Conservation (phyloP, 2,797 vertebrate species). For the Sebastes hopkinsi region DNA sequence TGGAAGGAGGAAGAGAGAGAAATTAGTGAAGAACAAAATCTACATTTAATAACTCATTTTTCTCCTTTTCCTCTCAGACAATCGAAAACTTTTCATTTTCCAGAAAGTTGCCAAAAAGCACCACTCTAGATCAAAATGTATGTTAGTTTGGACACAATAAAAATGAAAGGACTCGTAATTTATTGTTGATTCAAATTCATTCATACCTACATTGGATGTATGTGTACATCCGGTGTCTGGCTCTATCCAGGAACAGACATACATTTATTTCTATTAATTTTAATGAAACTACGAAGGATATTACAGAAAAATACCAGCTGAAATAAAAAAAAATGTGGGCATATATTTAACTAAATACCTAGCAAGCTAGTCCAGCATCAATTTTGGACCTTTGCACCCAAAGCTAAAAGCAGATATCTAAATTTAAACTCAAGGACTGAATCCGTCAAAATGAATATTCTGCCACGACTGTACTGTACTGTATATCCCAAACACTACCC, state of each 20-base stretch:
- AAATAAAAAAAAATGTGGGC: neutral
- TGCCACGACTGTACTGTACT: neutral
- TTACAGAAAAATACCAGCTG: neutral
- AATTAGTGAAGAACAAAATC: neutral
- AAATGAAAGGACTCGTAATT: neutral
- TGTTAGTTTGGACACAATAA: neutral
- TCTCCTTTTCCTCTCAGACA: neutral
- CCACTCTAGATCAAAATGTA: neutral
- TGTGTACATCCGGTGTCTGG: neutral
- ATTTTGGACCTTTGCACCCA: too few species aligned
- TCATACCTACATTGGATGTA: neutral
- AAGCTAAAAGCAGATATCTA: neutral
- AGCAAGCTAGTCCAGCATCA: fast-evolving
- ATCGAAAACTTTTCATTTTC: neutral
- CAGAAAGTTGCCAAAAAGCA: neutral
- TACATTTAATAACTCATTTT: neutral
- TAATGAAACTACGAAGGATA: neutral
- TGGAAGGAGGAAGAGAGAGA: neutral
- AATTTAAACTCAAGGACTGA: neutral
- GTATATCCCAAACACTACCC: neutral
- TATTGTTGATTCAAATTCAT: neutral
- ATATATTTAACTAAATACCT: too few species aligned
- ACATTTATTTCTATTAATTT: neutral
- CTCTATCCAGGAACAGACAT: neutral
- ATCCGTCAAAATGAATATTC: neutral